A percentile compares a stretch with the other conserved stretches of the same genome.
phyloP scores from a whole-genome alignment of 1,140 invertebrate species.

The Cephus cinctus region DNA sequence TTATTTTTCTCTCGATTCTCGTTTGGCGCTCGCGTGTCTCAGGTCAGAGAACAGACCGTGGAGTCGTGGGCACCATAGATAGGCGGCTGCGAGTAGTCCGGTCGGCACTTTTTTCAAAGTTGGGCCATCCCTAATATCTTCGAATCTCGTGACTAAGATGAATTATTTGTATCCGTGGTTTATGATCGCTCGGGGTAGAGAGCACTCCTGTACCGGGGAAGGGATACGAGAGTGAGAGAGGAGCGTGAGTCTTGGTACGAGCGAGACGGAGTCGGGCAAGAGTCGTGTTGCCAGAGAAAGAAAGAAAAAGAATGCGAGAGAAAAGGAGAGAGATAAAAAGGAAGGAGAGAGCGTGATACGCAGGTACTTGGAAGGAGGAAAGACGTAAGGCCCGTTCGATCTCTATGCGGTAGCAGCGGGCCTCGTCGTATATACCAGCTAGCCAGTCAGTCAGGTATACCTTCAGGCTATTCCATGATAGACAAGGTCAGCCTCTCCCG shows the following conservation, averaged over 20 bases:
- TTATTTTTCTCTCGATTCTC: constrained; percentile 8
- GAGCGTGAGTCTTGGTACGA: no score
- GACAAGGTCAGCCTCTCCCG: constrained; percentile 57
- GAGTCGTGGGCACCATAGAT: constrained; percentile 1
- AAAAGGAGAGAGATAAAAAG: constrained; percentile 11
- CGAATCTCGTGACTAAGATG: constrained; percentile 43
- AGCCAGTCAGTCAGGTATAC: constrained; percentile 54
- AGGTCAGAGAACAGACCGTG: not conserved
- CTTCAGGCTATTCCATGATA: constrained; percentile 55
- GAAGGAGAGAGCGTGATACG: constrained; percentile 6
- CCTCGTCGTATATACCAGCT: no score
- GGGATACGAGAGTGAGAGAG: not conserved
- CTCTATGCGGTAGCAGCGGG: constrained; percentile 49
- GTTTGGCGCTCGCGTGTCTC: no score
- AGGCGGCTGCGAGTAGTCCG: no score
- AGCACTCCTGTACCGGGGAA: constrained; percentile 10
- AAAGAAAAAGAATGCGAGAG: constrained; percentile 21
- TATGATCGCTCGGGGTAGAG: no score
- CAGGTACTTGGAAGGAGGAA: constrained; percentile 12
- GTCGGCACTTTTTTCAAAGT: no score
- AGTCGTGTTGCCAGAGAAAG: constrained; percentile 20
- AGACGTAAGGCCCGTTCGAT: constrained; percentile 21
- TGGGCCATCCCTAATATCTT: no score
- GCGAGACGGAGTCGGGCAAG: no score
- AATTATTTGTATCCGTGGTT: constrained; percentile 39